phyloP scores from a whole-genome alignment of 2,888 invertebrate genomes.

The Drosophila mayaguana region DNA sequence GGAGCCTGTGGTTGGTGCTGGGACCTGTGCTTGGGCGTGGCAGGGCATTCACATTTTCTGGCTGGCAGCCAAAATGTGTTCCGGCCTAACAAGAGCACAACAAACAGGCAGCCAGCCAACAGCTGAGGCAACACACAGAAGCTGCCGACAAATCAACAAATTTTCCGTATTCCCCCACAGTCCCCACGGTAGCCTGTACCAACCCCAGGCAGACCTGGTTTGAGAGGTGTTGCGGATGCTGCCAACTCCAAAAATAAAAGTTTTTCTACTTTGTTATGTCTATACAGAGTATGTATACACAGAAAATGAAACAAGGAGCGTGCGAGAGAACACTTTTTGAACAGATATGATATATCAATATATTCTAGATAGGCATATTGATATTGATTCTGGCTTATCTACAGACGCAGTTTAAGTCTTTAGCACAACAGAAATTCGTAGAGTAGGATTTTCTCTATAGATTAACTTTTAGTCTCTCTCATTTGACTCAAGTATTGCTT shows the following conservation, averaged over 20 bases:
- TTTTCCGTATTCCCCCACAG: slow-evolving; percentile 11
- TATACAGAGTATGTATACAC: background rate
- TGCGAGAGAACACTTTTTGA: too few relatives aligned
- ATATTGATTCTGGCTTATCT: background rate
- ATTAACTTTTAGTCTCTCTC: background rate
- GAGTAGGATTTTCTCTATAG: background rate
- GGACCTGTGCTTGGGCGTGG: slow-evolving; percentile 17
- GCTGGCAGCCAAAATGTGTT: slow-evolving; percentile 62
- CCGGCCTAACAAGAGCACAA: slow-evolving; percentile 52
- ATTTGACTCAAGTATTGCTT: slow-evolving; percentile 5
- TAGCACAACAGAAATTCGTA: background rate
- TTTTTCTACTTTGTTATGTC: slow-evolving; percentile 10
- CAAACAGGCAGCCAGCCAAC: slow-evolving; percentile 35
- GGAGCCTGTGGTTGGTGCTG: slow-evolving; percentile 14
- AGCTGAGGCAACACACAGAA: slow-evolving; percentile 45
- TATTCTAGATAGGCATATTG: background rate
- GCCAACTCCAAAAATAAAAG: slow-evolving; percentile 53
- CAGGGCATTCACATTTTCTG: slow-evolving; percentile 48
- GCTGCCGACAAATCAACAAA: slow-evolving; percentile 55
- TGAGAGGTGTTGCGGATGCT: slow-evolving; percentile 29
- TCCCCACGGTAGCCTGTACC: background rate
- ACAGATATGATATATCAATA: background rate
- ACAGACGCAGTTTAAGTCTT: too few relatives aligned
- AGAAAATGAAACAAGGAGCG: background rate
- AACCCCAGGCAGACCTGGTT: slow-evolving; percentile 2